Percentiles rank a stretch among this genome's conserved stretches.
These are phyloP conservation scores for Halocaridina rubra DNA, from an alignment of 2,888 invertebrate genomes.

Conservation along the genomic window DNA sequence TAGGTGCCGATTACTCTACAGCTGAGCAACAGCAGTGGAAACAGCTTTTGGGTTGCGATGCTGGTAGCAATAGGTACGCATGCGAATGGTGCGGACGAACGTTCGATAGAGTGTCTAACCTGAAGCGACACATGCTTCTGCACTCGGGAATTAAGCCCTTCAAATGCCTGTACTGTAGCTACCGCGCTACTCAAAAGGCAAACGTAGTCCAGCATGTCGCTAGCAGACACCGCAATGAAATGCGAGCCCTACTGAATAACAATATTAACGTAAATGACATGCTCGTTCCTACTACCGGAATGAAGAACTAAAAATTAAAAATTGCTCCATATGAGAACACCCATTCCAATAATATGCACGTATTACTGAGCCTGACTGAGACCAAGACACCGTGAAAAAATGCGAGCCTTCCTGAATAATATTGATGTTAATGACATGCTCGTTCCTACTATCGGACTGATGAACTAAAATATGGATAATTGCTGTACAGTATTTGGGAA, in stretches of 20 bases:
- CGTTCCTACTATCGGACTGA: too few relatives aligned
- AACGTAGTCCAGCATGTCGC: conserved; percentile 60
- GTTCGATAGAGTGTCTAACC: conserved; percentile 54
- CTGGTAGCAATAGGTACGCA: conserved; percentile 24
- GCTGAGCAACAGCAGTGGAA: conserved; percentile 16
- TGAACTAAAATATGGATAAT: too few relatives aligned
- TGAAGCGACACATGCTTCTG: conserved; percentile 54
- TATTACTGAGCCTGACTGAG: too few relatives aligned
- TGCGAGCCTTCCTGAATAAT: conserved; percentile 35
- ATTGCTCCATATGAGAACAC: too few relatives aligned
- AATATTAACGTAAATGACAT: conserved; percentile 57
- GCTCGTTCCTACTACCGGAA: conserved; percentile 31
- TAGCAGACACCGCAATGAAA: conserved; percentile 47
- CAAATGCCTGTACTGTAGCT: conserved; percentile 56
- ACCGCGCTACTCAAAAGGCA: conserved; percentile 57
- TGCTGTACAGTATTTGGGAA: too few relatives aligned
- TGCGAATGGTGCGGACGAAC: conserved; percentile 52
- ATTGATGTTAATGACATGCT: conserved; percentile 53
- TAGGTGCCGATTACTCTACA: neutral
- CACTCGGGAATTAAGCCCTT: conserved; percentile 60
- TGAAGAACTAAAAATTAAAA: neutral
- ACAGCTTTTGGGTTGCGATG: conserved; percentile 10
- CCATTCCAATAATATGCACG: too few relatives aligned
- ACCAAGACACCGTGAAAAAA: conserved; percentile 42
- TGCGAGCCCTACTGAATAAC: conserved; percentile 44